A percentile compares a stretch with the other conserved stretches of the same genome.
Evolutionary conservation across 2,113 vertebrate genomes (phyloP).

Genomic region (Phalacrocorax pelagicus): DNA sequence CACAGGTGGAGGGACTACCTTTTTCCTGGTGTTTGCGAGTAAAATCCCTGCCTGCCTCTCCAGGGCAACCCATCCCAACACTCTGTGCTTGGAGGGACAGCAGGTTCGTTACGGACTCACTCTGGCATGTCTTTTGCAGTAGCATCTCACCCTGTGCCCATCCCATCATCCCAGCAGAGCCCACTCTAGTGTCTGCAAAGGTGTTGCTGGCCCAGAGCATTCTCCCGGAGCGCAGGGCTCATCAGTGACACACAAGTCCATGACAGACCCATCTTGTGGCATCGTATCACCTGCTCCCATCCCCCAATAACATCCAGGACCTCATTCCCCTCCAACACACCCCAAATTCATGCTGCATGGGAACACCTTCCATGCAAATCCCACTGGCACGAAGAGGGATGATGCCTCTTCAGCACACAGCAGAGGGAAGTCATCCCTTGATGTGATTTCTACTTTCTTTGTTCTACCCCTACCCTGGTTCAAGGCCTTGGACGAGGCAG

Average conservation of each 20-base stretch:
- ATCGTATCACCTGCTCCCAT: not conserved
- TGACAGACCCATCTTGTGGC: not conserved
- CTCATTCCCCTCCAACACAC: not conserved
- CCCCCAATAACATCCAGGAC: not conserved
- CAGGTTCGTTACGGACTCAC: not conserved
- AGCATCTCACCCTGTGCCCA: not conserved
- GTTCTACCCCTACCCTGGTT: not conserved
- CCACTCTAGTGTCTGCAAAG: not conserved
- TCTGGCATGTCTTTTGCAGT: fast-evolving
- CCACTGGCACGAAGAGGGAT: not conserved
- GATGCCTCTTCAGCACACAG: not conserved
- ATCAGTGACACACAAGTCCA: fast-evolving
- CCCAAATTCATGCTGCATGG: fast-evolving
- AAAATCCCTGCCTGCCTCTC: not conserved
- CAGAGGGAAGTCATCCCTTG: not conserved
- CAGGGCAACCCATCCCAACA: fast-evolving
- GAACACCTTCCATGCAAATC: not conserved
- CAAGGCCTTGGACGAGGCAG: not conserved
- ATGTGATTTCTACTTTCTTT: not conserved
- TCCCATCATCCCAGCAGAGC: not conserved
- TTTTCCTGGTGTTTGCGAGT: not conserved
- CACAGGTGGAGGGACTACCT: not conserved
- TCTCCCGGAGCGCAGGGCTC: not conserved
- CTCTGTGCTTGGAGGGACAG: not conserved
- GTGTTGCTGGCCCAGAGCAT: not conserved